Conservation (phyloP, 2,797 vertebrate species). For the Neoniphon sammara region DNA sequence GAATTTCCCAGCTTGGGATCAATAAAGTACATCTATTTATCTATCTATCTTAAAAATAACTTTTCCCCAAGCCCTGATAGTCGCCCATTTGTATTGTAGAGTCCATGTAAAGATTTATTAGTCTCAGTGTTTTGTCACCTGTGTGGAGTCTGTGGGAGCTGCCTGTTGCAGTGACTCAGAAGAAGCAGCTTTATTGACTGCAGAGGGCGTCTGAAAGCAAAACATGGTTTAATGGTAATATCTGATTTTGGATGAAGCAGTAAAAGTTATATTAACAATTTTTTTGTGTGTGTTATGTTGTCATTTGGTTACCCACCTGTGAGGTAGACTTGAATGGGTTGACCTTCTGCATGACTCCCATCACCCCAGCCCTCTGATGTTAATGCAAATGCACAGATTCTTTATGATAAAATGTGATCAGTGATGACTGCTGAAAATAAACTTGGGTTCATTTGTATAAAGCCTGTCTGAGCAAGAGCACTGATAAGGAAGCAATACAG, state of each 20-base stretch:
- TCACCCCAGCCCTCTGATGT: slow-evolving; percentile 61
- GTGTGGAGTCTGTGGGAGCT: slow-evolving; percentile 23
- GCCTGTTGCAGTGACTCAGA: slow-evolving; percentile 50
- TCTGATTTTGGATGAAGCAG: neutral
- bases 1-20: no score
- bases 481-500: no score
- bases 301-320: slow-evolving; percentile 48
- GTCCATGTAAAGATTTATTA: no score
- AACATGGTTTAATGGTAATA: neutral
- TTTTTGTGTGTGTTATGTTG: no score
- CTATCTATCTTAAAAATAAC: no score
- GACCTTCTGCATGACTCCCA: slow-evolving; percentile 73
- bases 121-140: slow-evolving; percentile 47
- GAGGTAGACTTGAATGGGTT: slow-evolving; percentile 71
- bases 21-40: no score
- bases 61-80: neutral
- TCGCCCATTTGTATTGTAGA: neutral
- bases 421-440: no score
- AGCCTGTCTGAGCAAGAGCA: no score
- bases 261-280: neutral
- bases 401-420: no score
- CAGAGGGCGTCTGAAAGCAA: slow-evolving; percentile 29
- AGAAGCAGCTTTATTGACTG: slow-evolving; percentile 40
- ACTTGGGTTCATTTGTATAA: no score
- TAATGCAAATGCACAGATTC: slow-evolving; percentile 16